These are phyloP conservation scores for Leptinotarsa peninsularis DNA, from an alignment of 2,888 invertebrate genomes.

Conservation along the genomic window DNA sequence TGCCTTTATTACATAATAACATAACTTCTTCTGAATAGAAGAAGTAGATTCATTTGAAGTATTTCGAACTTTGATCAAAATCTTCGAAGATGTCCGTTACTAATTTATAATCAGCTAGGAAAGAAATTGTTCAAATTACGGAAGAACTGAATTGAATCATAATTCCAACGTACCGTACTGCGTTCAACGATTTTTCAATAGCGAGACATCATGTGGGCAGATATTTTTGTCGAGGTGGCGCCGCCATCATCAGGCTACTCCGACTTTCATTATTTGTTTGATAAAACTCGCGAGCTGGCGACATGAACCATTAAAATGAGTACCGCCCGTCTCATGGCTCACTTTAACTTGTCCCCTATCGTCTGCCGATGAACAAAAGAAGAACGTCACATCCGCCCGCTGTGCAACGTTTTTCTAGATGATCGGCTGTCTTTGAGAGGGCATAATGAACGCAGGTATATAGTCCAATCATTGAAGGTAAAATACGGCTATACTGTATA, in stretches of 20 bases:
- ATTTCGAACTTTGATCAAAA: too few species aligned
- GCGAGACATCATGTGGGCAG: slow-evolving; percentile 16
- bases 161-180: not conserved
- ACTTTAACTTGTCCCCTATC: slow-evolving; percentile 16
- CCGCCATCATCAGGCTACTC: slow-evolving; percentile 19
- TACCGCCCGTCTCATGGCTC: slow-evolving; percentile 15
- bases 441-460: not conserved
- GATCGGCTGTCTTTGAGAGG: not conserved
- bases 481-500: too few species aligned
- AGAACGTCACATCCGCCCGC: slow-evolving; percentile 17
- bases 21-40: too few species aligned
- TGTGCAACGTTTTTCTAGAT: not conserved
- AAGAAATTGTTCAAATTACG: too few species aligned
- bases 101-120: too few species aligned
- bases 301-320: slow-evolving; percentile 20
- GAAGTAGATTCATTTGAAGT: too few species aligned
- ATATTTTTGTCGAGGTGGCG: slow-evolving; percentile 19
- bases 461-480: not conserved
- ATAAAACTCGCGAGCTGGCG: slow-evolving; percentile 10
- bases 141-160: not conserved
- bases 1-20: too few species aligned
- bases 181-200: not conserved
- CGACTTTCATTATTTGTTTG: slow-evolving; percentile 20
- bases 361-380: slow-evolving; percentile 19
- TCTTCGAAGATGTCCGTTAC: too few species aligned